Evolutionary conservation across 2,113 vertebrate genomes (phyloP), one percentile per base, ranked within the genome.

Genomic region (Microcebus lehilahytsara): DNA sequence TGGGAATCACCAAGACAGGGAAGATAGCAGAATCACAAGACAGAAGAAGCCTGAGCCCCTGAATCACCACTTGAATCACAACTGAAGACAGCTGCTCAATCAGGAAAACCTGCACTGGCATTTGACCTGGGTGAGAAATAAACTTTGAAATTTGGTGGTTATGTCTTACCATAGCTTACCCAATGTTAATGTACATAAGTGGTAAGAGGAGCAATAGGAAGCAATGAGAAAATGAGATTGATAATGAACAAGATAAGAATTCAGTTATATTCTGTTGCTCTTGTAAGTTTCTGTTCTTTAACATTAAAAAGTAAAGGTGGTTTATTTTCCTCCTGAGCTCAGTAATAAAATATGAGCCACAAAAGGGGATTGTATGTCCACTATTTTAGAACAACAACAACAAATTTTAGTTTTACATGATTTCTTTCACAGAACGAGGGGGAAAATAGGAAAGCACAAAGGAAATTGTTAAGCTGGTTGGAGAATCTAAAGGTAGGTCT

Each of bases 311-410:
- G 66, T 67, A 96, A 80, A 91, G 56, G 78, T 89, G 46, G 46
- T 85, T 96, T 86, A 62, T 94, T 92, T 81, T 60, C 93, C 66
- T 56, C 40, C 37, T 30, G 37, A 89, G 67, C 56, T 95, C 83
- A 91, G 81, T 77, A 94, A 96, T 93, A 95, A 95, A 94, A 91
- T 42, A 89, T 89, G 85, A 94, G 49, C 56, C 67, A 93, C 23
- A 34, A 94, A 97, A 69, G 40, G 53, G 46, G 27, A 91, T 16
- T 80, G 53, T 62, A 62, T 60, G 37, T 42, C 77, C 27, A 89
- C 19, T 91, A 32, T 64, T 96, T 91, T 69, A 90, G 79, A 72
- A 97, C 95, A 96, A 93, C 64, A 79, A 71, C 69, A 91, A 53
- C 34, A 40, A 19, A 88, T 34, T 92, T 97, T 85, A 87, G 42